These are phyloP conservation scores for Lucifuga dentata DNA, from an alignment of 2,113 vertebrate genomes.

Conservation along the genomic window DNA sequence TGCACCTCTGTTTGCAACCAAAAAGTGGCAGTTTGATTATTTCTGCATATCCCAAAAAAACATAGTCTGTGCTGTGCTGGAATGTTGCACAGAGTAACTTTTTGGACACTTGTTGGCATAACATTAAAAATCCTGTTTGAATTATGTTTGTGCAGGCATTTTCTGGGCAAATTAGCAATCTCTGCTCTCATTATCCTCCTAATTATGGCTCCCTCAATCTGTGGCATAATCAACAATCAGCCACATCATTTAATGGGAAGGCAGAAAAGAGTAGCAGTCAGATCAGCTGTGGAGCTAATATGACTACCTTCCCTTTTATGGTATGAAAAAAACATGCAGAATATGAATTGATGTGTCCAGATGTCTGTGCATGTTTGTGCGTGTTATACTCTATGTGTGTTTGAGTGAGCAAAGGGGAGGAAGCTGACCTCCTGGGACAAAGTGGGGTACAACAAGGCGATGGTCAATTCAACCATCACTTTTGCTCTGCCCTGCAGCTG, in stretches of 20 bases:
- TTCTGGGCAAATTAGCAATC: slow-evolving; percentile 76
- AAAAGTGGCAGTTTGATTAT: slow-evolving; percentile 4
- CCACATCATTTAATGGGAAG: slow-evolving; percentile 73
- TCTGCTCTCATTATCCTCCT: slow-evolving; percentile 78
- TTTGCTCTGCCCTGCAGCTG: slow-evolving; percentile 43
- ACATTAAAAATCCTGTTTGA: slow-evolving; percentile 44
- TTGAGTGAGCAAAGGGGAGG: background rate
- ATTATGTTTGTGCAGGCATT: slow-evolving; percentile 70
- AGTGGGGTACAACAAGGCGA: slow-evolving; percentile 43
- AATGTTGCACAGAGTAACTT: slow-evolving; percentile 41
- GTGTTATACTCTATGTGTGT: too few species aligned
- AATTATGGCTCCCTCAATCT: slow-evolving; percentile 76
- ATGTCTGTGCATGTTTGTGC: background rate
- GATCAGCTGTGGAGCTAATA: slow-evolving; percentile 50
- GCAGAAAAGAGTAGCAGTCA: slow-evolving; percentile 53
- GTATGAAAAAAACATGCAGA: slow-evolving; percentile 6
- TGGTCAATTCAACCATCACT: slow-evolving; percentile 36
- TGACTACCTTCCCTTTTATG: slow-evolving; percentile 26
- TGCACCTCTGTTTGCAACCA: slow-evolving; percentile 11
- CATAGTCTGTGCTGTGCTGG: background rate
- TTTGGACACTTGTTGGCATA: slow-evolving; percentile 43
- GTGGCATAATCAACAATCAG: slow-evolving; percentile 80
- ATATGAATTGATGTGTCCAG: background rate
- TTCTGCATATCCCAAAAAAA: slow-evolving; percentile 3
- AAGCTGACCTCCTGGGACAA: slow-evolving; percentile 57